Conservation (phyloP, 2,113 vertebrate genomes). For the Seriola rivoliana region DNA sequence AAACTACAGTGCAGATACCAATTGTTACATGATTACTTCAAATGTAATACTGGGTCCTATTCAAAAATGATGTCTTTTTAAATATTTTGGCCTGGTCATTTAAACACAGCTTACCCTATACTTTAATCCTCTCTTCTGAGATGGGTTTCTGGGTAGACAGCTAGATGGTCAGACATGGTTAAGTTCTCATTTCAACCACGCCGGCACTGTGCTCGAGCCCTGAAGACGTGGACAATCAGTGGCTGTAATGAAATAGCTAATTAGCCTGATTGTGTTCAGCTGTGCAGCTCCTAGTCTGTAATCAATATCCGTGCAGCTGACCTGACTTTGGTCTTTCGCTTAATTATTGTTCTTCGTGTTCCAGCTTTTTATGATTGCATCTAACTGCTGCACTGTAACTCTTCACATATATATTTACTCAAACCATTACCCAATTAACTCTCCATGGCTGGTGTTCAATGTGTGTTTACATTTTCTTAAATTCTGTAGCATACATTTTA, state of each 20-base stretch:
- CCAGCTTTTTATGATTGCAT: conserved; percentile 23
- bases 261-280: conserved; percentile 63
- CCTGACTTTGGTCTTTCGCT: conserved; percentile 14
- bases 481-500: not conserved
- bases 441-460: not conserved
- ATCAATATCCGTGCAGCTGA: conserved; percentile 66
- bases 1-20: not conserved
- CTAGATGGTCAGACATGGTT: conserved; percentile 22
- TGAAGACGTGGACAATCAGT: conserved; percentile 51
- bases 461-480: not conserved
- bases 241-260: conserved; percentile 50
- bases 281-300: conserved; percentile 43
- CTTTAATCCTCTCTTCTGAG: conserved; percentile 29
- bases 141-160: not conserved
- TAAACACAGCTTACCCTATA: conserved; percentile 18
- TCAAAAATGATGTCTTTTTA: conserved; percentile 24
- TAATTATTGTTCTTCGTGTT: conserved; percentile 37
- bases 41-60: conserved; percentile 1
- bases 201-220: conserved; percentile 27
- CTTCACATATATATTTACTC: not conserved
- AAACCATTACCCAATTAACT: not conserved
- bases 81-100: conserved; percentile 22
- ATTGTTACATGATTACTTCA: conserved; percentile 15
- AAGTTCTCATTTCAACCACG: conserved; percentile 18
- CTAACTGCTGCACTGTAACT: not conserved